Evolutionary conservation across 2,888 invertebrate genomes (phyloP).

Genomic region (Graphium colonna): DNA sequence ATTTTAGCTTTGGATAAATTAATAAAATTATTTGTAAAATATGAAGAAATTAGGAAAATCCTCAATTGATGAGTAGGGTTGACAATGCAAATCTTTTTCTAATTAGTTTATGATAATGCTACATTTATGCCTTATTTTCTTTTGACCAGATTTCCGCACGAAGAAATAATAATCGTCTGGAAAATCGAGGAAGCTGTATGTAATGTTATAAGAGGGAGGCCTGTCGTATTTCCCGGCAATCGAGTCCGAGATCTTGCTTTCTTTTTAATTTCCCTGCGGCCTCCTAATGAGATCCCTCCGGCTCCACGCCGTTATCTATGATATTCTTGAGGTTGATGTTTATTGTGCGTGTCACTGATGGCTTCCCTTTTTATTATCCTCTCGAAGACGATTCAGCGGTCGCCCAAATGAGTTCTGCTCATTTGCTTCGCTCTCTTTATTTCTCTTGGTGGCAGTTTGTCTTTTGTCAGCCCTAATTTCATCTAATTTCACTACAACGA

Average conservation of each 20-base stretch:
- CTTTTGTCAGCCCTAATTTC: conserved; percentile 71
- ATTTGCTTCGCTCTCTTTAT: conserved; percentile 77
- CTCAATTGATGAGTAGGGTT: no score
- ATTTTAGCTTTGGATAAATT: neutral
- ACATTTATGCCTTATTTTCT: conserved; percentile 29
- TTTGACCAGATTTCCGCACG: conserved; percentile 73
- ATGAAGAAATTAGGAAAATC: no score
- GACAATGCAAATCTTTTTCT: no score
- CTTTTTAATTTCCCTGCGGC: conserved; percentile 81
- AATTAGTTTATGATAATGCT: no score
- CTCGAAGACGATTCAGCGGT: conserved; percentile 78
- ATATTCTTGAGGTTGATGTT: conserved; percentile 81
- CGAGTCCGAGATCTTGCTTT: conserved; percentile 79
- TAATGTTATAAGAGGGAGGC: conserved; percentile 78
- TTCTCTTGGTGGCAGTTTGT: conserved; percentile 77
- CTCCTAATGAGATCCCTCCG: conserved; percentile 78
- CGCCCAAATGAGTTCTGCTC: conserved; percentile 76
- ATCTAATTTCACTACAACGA: conserved; percentile 35
- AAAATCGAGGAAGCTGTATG: conserved; percentile 78
- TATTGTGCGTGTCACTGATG: conserved; percentile 81
- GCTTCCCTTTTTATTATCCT: conserved; percentile 79
- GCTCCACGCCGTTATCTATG: conserved; percentile 75
- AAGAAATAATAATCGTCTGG: conserved; percentile 80
- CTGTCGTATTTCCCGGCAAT: conserved; percentile 73
- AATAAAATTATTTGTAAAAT: conserved; percentile 20